Conservation (phyloP, 2,797 vertebrate genomes). For the Erpetoichthys calabaricus region DNA sequence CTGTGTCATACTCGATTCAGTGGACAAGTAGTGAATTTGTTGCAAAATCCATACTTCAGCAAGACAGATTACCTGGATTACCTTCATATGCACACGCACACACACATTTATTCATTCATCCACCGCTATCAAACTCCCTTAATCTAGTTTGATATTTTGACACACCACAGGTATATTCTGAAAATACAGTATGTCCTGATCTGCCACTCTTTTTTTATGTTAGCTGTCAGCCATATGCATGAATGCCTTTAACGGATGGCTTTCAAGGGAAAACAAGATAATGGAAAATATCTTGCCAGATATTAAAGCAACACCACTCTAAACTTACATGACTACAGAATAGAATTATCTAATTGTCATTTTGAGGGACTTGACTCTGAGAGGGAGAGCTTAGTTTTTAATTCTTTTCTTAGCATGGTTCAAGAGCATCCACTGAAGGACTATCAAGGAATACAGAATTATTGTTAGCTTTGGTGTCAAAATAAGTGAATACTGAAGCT, state of each 20-base stretch:
- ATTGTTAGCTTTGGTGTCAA: constrained; percentile 34
- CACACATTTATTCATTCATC: too few relatives aligned
- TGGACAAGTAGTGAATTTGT: too few relatives aligned
- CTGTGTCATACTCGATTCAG: too few relatives aligned
- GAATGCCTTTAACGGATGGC: not conserved
- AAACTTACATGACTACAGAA: constrained; percentile 2
- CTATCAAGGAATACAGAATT: constrained; percentile 27
- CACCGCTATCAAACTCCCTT: not conserved
- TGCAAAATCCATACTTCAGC: too few relatives aligned
- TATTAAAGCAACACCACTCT: constrained; percentile 4
- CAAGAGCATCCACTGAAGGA: constrained; percentile 24
- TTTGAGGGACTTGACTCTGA: constrained; percentile 18
- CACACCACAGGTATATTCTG: not conserved
- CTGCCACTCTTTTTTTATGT: constrained; percentile 3
- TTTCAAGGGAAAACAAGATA: constrained; percentile 6
- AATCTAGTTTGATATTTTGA: not conserved
- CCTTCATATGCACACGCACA: too few relatives aligned
- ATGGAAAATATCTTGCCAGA: constrained; percentile 1
- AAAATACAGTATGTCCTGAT: not conserved
- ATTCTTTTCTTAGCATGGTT: constrained; percentile 19
- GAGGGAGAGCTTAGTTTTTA: constrained; percentile 24
- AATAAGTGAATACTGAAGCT: too few relatives aligned
- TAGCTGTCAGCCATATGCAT: constrained; percentile 1
- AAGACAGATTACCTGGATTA: too few relatives aligned
- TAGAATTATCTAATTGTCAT: constrained; percentile 14